Evolutionary conservation across 2,888 invertebrate species (phyloP), one percentile per base, ranked within the genome.

Genomic region (Dicyrtomina minuta): DNA sequence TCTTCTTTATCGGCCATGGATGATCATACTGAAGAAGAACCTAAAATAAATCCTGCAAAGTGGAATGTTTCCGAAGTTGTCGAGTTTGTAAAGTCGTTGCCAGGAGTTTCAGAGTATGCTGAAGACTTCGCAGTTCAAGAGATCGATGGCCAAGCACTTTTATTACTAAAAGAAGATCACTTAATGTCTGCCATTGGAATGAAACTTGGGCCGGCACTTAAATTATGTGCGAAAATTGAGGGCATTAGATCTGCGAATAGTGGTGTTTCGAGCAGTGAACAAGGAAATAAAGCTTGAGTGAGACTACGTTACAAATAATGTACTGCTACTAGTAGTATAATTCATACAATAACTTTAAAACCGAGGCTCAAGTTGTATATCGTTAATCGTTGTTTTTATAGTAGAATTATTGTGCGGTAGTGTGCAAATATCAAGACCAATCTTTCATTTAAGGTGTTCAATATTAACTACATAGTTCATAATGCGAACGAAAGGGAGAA

Each of bases 61-160:
- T 89, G 89, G 89, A 87, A 78, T 70, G 82, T 81, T 71, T 80
- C 70, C 79, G 81, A 77, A 71, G 77, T 77, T 27, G 75, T 71
- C 12, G 72, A 72, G 24, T 72, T 72, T 68, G 93, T 97, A 79
- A 88, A 90, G 89, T 88, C 78, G 86, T 64, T 96, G 70, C 94
- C 93, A 0, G 96, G 96, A 0, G 96, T 96, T 81, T 88, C 90
- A 10, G 90, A 91, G 78, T 96, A 96, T 81, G 96, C 95, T 0
- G 95, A 96, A 80, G 96, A 96, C 81, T 97, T 97, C 84, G 88
- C 90, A 13, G 88, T 91, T 79, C 96, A 97, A 83, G 96, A 96
- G 83, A 96, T 97, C 78, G 97, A 97, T 80, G 96, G 97, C 0
- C 95, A 96, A 80, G 96, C 96, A 0, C 83, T 97, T 71, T 87